Base-by-base conservation (phyloP, 2,113 vertebrate species). In the Clarias batrachus region DNA sequence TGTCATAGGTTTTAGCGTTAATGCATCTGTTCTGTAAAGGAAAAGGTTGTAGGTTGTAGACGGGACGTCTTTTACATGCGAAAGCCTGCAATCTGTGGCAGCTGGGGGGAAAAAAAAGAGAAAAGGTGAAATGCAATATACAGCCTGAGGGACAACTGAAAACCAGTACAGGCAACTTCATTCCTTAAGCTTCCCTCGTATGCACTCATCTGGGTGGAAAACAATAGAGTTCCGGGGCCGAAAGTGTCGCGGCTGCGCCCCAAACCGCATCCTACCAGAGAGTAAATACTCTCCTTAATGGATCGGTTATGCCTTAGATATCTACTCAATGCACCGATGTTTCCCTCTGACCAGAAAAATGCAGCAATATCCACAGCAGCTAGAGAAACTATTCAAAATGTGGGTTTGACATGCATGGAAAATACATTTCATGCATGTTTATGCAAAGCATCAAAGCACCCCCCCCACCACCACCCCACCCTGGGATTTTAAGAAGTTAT, bases 91-190 rank as follows among this genome's bases (percentile, higher is more conserved):
- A 56, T 81, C 25, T 66, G 33, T 17, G 74, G 71, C 56, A 57
- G 86, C 81, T 88, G 82, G 52, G 71, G 76, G 3, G 2, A 23
- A 9, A 63, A 63, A 23, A 63, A 16, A 54, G 3, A 25, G 21
- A 41, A 87, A 87, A 91, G 89, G 76, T 68, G 85, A 91, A 88
- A 90, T 80, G 81, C 77, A 85, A 71, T 87, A 87, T 88, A 86
- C 88, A 84, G 90, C 89, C 90, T 65, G 19, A 81, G 81, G 91
- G 89, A 74, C 74, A 60, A 88, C 82, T 89, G 73, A 85, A 90
- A 92, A 92, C 82, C 89, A 91, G 91, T 84, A 87, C 66, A 86
- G 89, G 90, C 83, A 88, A 88, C 88, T 88, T 86, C 90, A 86
- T 71, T 80, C 70, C 81, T 89, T 79, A 48, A 59, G 37, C 77